Evolutionary conservation across 1,140 invertebrate genomes (phyloP).

Genomic region (Papilio helenus): DNA sequence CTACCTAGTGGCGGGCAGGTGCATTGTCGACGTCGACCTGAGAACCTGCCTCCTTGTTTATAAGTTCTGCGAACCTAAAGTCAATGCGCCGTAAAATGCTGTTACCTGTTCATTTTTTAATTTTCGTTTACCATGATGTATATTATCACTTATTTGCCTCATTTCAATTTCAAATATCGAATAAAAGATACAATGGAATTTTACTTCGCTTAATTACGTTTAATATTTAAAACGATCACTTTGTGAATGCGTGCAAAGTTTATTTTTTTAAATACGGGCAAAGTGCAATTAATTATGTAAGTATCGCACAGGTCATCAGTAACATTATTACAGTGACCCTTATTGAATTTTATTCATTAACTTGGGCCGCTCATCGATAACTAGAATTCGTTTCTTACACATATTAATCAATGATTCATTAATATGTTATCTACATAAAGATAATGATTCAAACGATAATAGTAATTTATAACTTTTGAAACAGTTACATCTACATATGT

Average conservation of each 20-base stretch:
- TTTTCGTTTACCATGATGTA: background rate
- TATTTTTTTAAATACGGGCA: constrained; percentile 32
- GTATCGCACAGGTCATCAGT: constrained; percentile 59
- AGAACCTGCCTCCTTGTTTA: constrained; percentile 45
- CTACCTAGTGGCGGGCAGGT: constrained; percentile 43
- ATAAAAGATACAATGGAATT: constrained; percentile 19
- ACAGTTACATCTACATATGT: background rate
- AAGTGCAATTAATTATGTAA: constrained; percentile 54
- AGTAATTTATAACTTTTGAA: background rate
- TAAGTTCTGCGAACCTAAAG: constrained; percentile 50
- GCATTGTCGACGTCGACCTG: constrained; percentile 42
- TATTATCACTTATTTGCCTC: constrained; percentile 1
- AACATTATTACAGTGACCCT: constrained; percentile 62
- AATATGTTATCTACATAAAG: background rate
- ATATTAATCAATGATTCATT: constrained; percentile 1
- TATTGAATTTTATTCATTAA: constrained; percentile 58
- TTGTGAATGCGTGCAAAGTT: constrained; percentile 16
- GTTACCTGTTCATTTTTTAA: constrained; percentile 29
- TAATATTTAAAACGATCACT: constrained; percentile 18
- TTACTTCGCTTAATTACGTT: constrained; percentile 4
- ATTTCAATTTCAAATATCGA: constrained; percentile 2
- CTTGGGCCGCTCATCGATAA: constrained; percentile 5
- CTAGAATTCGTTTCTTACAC: background rate
- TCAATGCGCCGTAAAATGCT: constrained; percentile 44
- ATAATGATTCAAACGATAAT: background rate